Percentiles rank a stretch among this genome's conserved stretches.
phyloP scores from a whole-genome alignment of 2,113 vertebrate species.

The Synodontis membranacea region DNA sequence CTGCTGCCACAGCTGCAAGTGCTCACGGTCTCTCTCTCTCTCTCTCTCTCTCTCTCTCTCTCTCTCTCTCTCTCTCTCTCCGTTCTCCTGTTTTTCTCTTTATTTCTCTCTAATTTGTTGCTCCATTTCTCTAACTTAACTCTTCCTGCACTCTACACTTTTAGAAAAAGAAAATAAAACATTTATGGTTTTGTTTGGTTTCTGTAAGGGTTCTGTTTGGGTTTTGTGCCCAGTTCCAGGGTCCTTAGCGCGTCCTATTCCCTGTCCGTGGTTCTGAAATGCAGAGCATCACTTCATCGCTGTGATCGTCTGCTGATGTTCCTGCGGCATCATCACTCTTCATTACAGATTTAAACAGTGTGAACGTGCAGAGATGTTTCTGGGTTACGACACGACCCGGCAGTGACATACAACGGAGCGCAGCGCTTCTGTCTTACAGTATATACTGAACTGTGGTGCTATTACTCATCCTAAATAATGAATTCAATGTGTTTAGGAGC shows the following conservation, averaged over 20 bases:
- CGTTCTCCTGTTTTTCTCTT: neutral
- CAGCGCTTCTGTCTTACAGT: too few relatives aligned
- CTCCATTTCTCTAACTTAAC: neutral
- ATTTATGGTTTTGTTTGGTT: too few relatives aligned
- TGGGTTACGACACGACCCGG: neutral
- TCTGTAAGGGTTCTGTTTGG: neutral
- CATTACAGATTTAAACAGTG: too few relatives aligned
- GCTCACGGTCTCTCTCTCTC: neutral
- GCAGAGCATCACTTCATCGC: too few relatives aligned
- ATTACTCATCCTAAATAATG: neutral
- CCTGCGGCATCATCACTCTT: too few relatives aligned
- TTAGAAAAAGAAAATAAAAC: too few relatives aligned
- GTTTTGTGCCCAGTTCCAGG: neutral
- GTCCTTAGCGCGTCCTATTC: neutral
- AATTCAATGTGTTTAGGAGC: too few relatives aligned
- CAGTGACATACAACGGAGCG: too few relatives aligned
- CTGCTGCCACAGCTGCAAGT: neutral
- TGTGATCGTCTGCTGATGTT: too few relatives aligned
- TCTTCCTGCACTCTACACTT: neutral
- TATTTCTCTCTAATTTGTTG: neutral
- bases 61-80: neutral
- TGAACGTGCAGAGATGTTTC: too few relatives aligned
- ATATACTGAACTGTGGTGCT: neutral
- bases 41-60: neutral
- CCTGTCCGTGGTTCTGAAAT: neutral